Evolutionary conservation across 2,888 invertebrate species (phyloP).

Genomic region (Congeria kusceri): DNA sequence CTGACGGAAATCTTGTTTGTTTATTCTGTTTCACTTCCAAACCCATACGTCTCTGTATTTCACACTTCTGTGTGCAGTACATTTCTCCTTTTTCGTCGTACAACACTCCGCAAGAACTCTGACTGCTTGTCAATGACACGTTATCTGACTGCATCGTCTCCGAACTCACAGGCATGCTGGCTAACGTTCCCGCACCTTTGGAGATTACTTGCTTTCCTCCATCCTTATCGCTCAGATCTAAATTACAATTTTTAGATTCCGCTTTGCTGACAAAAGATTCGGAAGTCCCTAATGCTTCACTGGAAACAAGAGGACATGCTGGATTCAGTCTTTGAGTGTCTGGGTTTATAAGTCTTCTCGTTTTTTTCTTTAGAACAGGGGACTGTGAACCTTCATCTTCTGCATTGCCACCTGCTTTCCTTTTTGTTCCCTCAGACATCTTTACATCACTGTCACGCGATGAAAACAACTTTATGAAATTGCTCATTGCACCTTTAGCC

Average conservation of each 20-base stretch:
- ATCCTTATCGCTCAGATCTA: background rate
- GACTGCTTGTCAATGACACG: slow-evolving; percentile 54
- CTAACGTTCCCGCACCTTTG: slow-evolving; percentile 27
- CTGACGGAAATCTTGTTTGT: background rate
- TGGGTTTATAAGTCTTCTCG: background rate
- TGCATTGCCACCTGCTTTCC: background rate
- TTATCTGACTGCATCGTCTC: slow-evolving; percentile 55
- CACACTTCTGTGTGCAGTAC: slow-evolving; percentile 68
- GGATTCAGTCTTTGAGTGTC: background rate
- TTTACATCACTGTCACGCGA: background rate
- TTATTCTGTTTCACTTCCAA: background rate
- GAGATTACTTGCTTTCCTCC: background rate
- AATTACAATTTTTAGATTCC: background rate
- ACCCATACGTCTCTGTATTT: slow-evolving; percentile 37
- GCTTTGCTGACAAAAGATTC: background rate
- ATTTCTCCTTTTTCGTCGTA: slow-evolving; percentile 68
- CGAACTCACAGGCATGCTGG: slow-evolving; percentile 52
- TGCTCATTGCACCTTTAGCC: no score
- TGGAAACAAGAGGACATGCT: background rate
- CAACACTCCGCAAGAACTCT: slow-evolving; percentile 61
- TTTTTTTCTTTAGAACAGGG: slow-evolving; percentile 27
- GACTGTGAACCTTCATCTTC: slow-evolving; percentile 36
- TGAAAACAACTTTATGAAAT: no score
- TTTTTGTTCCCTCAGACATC: slow-evolving; percentile 2
- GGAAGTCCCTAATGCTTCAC: background rate